These are phyloP conservation scores for Taxidea taxus DNA, from an alignment of 2,113 vertebrate genomes.

Conservation along the genomic window DNA sequence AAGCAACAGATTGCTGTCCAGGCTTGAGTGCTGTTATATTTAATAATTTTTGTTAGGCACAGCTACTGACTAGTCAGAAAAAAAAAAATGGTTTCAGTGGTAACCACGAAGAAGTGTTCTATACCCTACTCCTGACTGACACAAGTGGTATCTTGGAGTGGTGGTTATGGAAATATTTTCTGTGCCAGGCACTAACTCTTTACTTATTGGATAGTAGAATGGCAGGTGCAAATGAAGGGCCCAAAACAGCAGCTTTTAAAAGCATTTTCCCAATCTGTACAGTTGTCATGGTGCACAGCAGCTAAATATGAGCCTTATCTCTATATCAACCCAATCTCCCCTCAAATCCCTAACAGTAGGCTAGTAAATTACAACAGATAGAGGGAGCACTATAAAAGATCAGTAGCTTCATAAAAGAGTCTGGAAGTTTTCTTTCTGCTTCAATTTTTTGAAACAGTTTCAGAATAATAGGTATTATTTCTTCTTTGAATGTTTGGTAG, in stretches of 20 bases:
- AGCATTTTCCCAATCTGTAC: not conserved
- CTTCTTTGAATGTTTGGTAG: too few species aligned
- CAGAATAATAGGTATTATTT: too few species aligned
- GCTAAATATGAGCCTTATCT: not conserved
- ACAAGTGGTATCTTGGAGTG: not conserved
- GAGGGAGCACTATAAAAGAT: not conserved
- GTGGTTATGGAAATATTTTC: not conserved
- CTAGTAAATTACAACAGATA: not conserved
- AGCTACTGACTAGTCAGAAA: not conserved
- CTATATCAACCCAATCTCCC: not conserved
- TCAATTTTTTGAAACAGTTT: too few species aligned
- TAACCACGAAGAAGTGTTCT: not conserved
- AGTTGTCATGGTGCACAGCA: not conserved
- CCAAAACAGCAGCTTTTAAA: not conserved
- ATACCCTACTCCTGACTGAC: not conserved
- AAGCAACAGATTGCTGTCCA: not conserved
- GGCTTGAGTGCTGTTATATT: not conserved
- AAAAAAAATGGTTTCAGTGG: not conserved
- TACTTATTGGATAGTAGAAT: not conserved
- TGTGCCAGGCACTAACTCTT: too few species aligned
- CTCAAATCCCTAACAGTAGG: not conserved
- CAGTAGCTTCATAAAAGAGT: not conserved
- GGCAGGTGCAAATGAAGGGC: fast-evolving
- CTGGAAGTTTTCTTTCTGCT: too few species aligned
- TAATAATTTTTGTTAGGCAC: not conserved